Evolutionary conservation across 2,888 invertebrate species (phyloP).

Genomic region (Nephrotoma appendiculata): DNA sequence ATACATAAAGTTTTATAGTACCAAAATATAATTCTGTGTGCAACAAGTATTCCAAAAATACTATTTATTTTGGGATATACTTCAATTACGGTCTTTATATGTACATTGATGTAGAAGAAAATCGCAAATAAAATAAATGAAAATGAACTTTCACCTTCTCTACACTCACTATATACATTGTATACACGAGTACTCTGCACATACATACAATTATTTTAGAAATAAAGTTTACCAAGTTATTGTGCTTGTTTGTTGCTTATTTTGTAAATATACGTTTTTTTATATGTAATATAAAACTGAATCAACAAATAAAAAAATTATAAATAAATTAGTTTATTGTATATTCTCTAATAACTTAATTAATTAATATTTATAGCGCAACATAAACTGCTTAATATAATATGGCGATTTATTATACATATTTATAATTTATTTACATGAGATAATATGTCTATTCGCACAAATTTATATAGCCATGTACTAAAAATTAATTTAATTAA

Average conservation of each 20-base stretch:
- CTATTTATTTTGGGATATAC: background rate
- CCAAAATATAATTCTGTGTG: background rate
- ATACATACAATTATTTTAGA: no score
- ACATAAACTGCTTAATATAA: no score
- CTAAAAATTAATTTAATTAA: background rate
- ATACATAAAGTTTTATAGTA: background rate
- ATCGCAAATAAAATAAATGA: background rate
- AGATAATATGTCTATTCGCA: background rate
- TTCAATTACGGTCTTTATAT: background rate
- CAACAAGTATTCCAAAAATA: background rate
- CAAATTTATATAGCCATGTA: background rate
- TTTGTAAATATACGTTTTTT: background rate
- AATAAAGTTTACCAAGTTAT: background rate
- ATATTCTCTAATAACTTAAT: background rate
- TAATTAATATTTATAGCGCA: background rate
- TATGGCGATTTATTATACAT: no score
- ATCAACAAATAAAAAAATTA: background rate
- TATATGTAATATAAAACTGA: background rate
- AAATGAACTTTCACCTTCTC: background rate
- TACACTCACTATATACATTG: background rate
- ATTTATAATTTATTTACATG: background rate
- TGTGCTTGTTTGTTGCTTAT: background rate
- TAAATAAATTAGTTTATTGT: background rate
- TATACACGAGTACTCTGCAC: background rate
- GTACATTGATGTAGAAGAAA: no score